Conservation (phyloP, 2,113 vertebrate species). For the Planiliza haematocheilus region DNA sequence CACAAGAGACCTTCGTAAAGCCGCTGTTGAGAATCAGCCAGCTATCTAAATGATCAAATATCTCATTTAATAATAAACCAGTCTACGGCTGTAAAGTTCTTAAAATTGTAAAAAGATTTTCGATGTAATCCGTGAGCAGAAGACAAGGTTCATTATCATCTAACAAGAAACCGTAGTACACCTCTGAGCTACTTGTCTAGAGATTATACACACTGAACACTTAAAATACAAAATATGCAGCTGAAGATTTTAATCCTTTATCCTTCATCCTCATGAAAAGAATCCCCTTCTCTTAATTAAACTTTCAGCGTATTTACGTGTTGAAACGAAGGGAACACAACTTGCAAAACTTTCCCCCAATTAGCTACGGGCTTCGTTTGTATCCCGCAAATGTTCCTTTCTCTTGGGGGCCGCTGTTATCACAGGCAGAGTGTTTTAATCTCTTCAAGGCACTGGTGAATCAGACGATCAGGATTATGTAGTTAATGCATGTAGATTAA, state of each 20-base stretch:
- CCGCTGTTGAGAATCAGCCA: not conserved
- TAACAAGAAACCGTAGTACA: not conserved
- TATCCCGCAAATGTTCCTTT: not conserved
- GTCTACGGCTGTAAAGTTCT: not conserved
- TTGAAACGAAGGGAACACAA: not conserved
- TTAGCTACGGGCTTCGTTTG: not conserved
- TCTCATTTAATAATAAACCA: not conserved
- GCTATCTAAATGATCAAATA: not conserved
- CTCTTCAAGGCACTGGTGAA: not conserved
- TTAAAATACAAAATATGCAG: not conserved
- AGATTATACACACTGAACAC: not conserved
- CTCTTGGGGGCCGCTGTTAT: not conserved
- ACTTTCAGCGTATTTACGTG: not conserved
- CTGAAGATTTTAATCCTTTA: not conserved
- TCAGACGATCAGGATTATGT: not conserved
- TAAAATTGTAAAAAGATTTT: not conserved
- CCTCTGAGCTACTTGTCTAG: not conserved
- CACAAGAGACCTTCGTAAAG: too few relatives aligned
- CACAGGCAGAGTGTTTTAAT: slow-evolving; percentile 1
- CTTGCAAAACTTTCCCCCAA: not conserved
- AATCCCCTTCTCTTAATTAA: not conserved
- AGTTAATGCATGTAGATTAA: not conserved
- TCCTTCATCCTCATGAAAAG: not conserved
- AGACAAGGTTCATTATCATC: not conserved
- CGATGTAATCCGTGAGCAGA: not conserved